phyloP scores from a whole-genome alignment of 2,113 vertebrate species.

The Phylloscopus whistleri region DNA sequence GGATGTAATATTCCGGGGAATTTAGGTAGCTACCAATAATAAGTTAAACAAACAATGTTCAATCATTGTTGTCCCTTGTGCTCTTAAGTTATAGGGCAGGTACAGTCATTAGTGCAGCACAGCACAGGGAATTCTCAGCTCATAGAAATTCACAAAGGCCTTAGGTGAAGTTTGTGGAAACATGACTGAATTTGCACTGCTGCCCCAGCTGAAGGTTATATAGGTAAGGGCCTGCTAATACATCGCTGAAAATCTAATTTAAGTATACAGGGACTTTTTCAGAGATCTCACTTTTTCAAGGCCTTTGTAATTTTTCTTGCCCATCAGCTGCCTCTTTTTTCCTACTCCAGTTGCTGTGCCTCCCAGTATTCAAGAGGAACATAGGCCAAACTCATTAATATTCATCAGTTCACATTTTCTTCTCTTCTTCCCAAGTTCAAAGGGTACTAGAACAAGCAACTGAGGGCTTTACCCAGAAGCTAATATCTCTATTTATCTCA shows the following conservation, averaged over 20 bases:
- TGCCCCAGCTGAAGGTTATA: not conserved
- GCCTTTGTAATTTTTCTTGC: not conserved
- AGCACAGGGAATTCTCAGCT: not conserved
- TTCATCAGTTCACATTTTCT: not conserved
- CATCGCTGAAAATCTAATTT: not conserved
- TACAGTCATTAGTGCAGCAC: not conserved
- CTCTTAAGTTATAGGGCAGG: not conserved
- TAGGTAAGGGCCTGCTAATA: not conserved
- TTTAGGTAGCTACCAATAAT: not conserved
- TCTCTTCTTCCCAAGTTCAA: not conserved
- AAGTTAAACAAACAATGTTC: not conserved
- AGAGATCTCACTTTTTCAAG: not conserved
- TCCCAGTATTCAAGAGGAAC: not conserved
- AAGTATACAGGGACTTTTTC: not conserved
- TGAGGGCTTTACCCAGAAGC: not conserved
- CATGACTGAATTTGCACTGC: not conserved
- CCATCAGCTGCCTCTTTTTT: not conserved
- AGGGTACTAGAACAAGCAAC: not conserved
- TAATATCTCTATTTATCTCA: not conserved
- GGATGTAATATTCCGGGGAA: not conserved
- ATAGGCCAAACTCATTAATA: not conserved
- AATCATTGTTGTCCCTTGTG: not conserved
- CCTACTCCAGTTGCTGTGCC: not conserved
- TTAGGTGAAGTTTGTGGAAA: not conserved
- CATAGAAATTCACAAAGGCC: not conserved